Conservation (phyloP, 1,140 invertebrate genomes). For the Drosophila varians region DNA sequence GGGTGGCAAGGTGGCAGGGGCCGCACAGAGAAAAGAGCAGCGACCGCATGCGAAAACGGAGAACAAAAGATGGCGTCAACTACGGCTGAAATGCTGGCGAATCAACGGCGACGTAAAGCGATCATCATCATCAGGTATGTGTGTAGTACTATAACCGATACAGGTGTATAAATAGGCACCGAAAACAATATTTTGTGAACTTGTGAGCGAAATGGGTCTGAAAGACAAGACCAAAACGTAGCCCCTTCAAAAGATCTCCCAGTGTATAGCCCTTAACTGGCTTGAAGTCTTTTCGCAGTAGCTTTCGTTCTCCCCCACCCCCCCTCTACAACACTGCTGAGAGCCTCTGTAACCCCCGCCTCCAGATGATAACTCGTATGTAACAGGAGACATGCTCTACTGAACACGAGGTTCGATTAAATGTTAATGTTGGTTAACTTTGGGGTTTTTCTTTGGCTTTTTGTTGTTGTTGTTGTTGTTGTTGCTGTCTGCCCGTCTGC, state of each 20-base stretch:
- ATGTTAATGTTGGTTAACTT: slow-evolving; percentile 84
- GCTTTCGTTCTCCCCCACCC: too few relatives aligned
- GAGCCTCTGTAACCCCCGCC: slow-evolving; percentile 65
- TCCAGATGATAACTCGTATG: slow-evolving; percentile 68
- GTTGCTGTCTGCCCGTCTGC: slow-evolving; percentile 29
- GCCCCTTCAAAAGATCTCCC: not conserved
- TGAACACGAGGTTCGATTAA: slow-evolving; percentile 84
- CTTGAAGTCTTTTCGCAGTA: too few relatives aligned
- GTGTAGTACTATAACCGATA: slow-evolving; percentile 14
- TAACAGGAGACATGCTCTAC: slow-evolving; percentile 83
- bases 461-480: slow-evolving; percentile 64
- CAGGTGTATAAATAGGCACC: slow-evolving; percentile 13
- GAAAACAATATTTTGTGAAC: not conserved
- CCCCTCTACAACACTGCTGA: too few relatives aligned
- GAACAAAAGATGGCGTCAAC: slow-evolving; percentile 39
- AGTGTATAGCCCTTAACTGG: slow-evolving; percentile 21
- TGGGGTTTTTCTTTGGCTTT: slow-evolving; percentile 77
- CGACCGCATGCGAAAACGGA: slow-evolving; percentile 57
- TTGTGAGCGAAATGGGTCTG: too few relatives aligned
- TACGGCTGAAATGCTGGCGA: slow-evolving; percentile 30
- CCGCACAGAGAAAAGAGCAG: slow-evolving; percentile 10
- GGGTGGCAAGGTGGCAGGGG: slow-evolving; percentile 25
- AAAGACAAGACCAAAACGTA: too few relatives aligned
- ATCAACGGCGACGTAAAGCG: slow-evolving; percentile 60
- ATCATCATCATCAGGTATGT: slow-evolving; percentile 48